Evolutionary conservation across 2,113 vertebrate species (phyloP), one percentile per base, ranked within the genome.

Genomic region (Promerops cafer): DNA sequence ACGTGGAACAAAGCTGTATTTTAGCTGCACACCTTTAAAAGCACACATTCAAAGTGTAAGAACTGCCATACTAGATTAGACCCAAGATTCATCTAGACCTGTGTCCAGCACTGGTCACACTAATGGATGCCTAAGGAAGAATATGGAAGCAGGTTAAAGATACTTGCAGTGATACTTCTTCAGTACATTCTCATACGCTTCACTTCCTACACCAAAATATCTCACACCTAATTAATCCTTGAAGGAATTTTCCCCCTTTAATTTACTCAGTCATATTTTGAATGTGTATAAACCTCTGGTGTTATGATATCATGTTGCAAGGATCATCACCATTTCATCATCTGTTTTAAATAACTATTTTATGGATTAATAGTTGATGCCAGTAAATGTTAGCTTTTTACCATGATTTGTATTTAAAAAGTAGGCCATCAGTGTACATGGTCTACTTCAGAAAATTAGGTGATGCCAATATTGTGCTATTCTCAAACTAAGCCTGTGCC

Each of bases 1-100:
- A 66, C 0, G 0, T 10, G 20, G 44, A 64, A 68, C 3, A 76
- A 88, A 89, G 30, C 13, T 42, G n/a, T 13, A 31, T 63, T 64
- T 80, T 52, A 56, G 24, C 50, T 37, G 16, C 39, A 63, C 13
- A 10, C n/a, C 23, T 60, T 59, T 13, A 59, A 75, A 42, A 54
- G 11, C 12, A 71, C 4, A 35, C 11, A n/a, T 16, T 57, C 7
- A 11, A 70, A 75, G 33, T 35, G 3, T 44, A 75, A 53, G 27
- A 64, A 83, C 0, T 66, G 70, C 26, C 15, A 40, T 13, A 35
- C 13, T 40, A 40, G 12, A 27, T 70, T 49, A 57, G 31, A 78
- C 15, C 21, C 47, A 82, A 65, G 28, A 53, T 82, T 78, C 26
- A 65, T 18, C 50, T 61, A 74, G 27, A 81, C 21, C 50, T 33